A percentile compares a stretch with the other conserved stretches of the same genome.
These are phyloP conservation scores for Anoplius nigerrimus DNA, from an alignment of 2,888 invertebrate genomes.

Conservation along the genomic window DNA sequence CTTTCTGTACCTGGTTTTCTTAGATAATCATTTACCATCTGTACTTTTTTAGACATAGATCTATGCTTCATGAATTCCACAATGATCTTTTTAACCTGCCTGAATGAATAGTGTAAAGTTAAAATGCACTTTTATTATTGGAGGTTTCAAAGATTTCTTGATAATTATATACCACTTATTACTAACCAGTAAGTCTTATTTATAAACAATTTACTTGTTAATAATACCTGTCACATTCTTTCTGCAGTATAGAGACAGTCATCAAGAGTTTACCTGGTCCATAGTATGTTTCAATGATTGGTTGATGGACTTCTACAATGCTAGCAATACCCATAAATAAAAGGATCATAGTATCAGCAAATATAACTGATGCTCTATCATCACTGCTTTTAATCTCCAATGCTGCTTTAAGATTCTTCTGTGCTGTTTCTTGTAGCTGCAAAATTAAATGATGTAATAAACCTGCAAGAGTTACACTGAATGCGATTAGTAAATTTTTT, in stretches of 20 bases:
- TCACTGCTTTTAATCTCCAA: conserved; percentile 81
- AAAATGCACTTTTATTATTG: conserved; percentile 4
- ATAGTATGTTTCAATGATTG: conserved; percentile 92
- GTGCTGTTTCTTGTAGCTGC: conserved; percentile 81
- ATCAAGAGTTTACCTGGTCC: conserved; percentile 86
- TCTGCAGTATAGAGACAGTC: conserved; percentile 84
- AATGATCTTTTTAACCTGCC: conserved; percentile 79
- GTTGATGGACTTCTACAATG: conserved; percentile 90
- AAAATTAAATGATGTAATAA: not conserved
- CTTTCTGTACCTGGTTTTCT: conserved; percentile 77
- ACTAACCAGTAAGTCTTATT: not conserved
- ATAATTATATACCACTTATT: too few relatives aligned
- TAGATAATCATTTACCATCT: conserved; percentile 79
- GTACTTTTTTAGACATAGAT: conserved; percentile 80
- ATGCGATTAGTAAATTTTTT: conserved; percentile 20
- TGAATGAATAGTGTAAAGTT: conserved; percentile 21
- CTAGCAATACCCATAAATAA: conserved; percentile 91
- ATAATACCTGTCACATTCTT: conserved; percentile 85
- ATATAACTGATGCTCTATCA: conserved; percentile 85
- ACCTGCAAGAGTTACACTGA: not conserved
- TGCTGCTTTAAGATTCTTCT: conserved; percentile 83
- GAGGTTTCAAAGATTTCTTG: not conserved
- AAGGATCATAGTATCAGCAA: conserved; percentile 89
- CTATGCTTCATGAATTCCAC: conserved; percentile 85
- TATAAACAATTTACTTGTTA: conserved; percentile 31